These are phyloP conservation scores for Lipophrys pholis DNA, from an alignment of 2,113 vertebrate species.

Conservation along the genomic window DNA sequence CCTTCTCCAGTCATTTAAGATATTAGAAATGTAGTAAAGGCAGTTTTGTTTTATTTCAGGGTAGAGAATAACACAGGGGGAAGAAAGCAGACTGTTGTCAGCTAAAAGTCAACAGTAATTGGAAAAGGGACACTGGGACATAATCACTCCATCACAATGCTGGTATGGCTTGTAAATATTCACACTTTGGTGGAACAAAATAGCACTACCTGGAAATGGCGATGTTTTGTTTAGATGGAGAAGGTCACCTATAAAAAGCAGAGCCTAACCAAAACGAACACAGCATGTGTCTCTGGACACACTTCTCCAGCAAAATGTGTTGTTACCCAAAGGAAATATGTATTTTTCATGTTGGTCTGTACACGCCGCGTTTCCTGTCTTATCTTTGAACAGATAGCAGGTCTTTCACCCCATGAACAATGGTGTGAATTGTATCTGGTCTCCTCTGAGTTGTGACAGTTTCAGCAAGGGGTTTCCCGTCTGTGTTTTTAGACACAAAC, in stretches of 20 bases:
- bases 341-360: constrained; percentile 49
- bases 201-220: constrained; percentile 45
- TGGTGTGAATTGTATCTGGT: constrained; percentile 73
- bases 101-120: constrained; percentile 55
- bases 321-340: constrained; percentile 63
- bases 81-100: neutral
- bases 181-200: constrained; percentile 51
- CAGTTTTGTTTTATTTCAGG: neutral
- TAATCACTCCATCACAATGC: constrained; percentile 34
- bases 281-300: constrained; percentile 31
- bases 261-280: constrained; percentile 30
- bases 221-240: constrained; percentile 55
- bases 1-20: neutral
- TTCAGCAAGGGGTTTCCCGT: constrained; percentile 5
- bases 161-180: constrained; percentile 52
- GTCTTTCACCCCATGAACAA: constrained; percentile 42
- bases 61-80: constrained; percentile 2
- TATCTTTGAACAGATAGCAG: constrained; percentile 24
- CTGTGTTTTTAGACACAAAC: constrained; percentile 12
- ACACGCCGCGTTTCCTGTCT: constrained; percentile 37
- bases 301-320: constrained; percentile 55
- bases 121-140: constrained; percentile 68
- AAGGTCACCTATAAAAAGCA: constrained; percentile 71
- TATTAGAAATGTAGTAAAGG: neutral
- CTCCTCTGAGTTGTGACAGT: constrained; percentile 52